phyloP scores from a whole-genome alignment of 2,888 invertebrate genomes.

The Cotesia congregata region DNA sequence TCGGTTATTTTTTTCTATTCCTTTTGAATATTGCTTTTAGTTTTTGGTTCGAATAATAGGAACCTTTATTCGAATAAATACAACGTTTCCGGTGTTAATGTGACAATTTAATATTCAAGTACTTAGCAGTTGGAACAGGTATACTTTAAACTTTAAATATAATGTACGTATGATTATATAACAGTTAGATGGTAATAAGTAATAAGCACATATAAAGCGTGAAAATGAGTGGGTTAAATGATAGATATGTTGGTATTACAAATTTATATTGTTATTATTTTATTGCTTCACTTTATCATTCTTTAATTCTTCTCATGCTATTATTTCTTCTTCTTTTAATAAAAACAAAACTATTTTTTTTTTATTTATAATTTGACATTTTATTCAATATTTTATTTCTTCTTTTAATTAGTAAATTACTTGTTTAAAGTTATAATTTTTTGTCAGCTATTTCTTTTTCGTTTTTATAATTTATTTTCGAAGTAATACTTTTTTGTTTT shows the following conservation, averaged over 20 bases:
- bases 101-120: not conserved
- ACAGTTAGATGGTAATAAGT: not conserved
- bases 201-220: not conserved
- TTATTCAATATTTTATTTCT: too few species aligned
- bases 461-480: too few species aligned
- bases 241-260: not conserved
- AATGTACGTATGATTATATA: not conserved
- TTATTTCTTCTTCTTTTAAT: not conserved
- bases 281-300: not conserved
- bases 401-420: too few species aligned
- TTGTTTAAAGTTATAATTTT: too few species aligned
- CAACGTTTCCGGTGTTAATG: not conserved
- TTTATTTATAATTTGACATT: too few species aligned
- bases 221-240: not conserved
- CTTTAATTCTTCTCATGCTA: not conserved
- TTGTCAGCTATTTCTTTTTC: too few species aligned
- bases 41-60: not conserved
- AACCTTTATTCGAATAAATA: not conserved
- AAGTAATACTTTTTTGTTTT: too few species aligned
- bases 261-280: not conserved
- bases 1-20: not conserved
- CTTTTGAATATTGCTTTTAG: not conserved
- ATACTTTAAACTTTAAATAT: not conserved
- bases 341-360: not conserved
- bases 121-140: not conserved